These are phyloP conservation scores for Graptemys geographica DNA, from an alignment of 2,797 vertebrate genomes.

Conservation along the genomic window DNA sequence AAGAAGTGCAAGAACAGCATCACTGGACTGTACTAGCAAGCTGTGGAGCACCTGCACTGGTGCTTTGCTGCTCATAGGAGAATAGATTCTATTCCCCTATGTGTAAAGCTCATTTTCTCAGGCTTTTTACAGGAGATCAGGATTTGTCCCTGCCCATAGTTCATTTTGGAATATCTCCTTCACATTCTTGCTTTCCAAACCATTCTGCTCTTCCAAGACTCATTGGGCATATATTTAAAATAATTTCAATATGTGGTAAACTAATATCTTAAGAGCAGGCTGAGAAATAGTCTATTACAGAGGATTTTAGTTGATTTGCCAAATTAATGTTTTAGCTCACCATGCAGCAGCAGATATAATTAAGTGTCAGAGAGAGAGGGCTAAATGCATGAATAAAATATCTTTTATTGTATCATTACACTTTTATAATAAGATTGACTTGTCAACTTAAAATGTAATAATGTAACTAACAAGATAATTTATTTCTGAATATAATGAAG, in stretches of 20 bases:
- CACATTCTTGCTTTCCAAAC: background rate
- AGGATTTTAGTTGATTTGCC: slow-evolving; percentile 57
- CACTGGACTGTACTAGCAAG: background rate
- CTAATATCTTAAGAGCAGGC: background rate
- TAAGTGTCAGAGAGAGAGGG: slow-evolving; percentile 68
- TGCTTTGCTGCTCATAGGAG: background rate
- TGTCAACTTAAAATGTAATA: slow-evolving; percentile 74
- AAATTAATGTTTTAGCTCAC: slow-evolving; percentile 69
- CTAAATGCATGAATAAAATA: slow-evolving; percentile 60
- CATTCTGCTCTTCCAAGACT: slow-evolving; percentile 4
- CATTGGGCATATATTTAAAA: slow-evolving; percentile 14
- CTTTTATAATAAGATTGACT: slow-evolving; percentile 78
- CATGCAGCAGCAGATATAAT: slow-evolving; percentile 60
- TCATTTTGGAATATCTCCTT: background rate
- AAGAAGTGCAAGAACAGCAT: background rate
- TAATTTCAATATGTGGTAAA: slow-evolving; percentile 46
- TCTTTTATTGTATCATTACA: slow-evolving; percentile 73
- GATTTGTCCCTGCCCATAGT: background rate
- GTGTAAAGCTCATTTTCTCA: background rate
- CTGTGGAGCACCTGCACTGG: background rate
- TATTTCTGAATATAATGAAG: slow-evolving; percentile 67
- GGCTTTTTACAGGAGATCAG: background rate
- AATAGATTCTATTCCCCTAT: background rate
- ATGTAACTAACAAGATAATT: slow-evolving; percentile 72
- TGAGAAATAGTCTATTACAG: slow-evolving; percentile 1